Base-by-base conservation (phyloP, 2,797 vertebrate genomes). In the Myotis vivesi region DNA sequence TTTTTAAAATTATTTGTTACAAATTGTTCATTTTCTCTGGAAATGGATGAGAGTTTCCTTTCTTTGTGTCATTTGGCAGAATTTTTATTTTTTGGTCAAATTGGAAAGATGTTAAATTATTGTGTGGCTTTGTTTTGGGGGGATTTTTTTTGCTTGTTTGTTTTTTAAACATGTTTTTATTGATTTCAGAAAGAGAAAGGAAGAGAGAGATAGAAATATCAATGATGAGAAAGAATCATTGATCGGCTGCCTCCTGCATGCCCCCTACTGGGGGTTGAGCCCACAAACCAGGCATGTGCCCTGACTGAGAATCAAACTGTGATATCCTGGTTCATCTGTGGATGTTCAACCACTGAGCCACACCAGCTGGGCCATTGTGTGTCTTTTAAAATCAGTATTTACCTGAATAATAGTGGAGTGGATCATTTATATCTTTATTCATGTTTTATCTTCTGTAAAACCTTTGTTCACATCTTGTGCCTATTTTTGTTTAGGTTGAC, bases 371-470 rank as follows among this genome's bases (percentile, higher is more conserved):
- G 25, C 5, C 57, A 59, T 59, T 59, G 25, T 28, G 12, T 30
- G 22, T 44, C 30, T 68, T 72, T 81, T 73, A 6, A 66, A 82
- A 75, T 64, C 28, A 80, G 25, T 13, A 81, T 88, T 90, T 95
- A 30, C 25, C 83, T 90, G 53, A 64, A 87, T 49, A 86, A 46
- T 87, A 68, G 64, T 59, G 2, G 79, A 64, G 6, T 22, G 25
- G 17, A 46, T 30, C 10, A 69, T 66, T 92, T 87, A 59, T 77
- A 53, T 41, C 9, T 80, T 94, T 82, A 95, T 91, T 94, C 10
- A 73, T 49, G 11, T 81, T 71, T 95, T 13, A 8, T 77, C 20
- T 46, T 85, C 64, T 87, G 44, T 92, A 83, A 76, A 86, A 59
- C 86, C n/a, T 73, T 87, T 84, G 20, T 30, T 73, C 44, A 86